A percentile compares a stretch with the other conserved stretches of the same genome.
Conservation (phyloP, 2,888 invertebrate species). For the Nemurella pictetii region DNA sequence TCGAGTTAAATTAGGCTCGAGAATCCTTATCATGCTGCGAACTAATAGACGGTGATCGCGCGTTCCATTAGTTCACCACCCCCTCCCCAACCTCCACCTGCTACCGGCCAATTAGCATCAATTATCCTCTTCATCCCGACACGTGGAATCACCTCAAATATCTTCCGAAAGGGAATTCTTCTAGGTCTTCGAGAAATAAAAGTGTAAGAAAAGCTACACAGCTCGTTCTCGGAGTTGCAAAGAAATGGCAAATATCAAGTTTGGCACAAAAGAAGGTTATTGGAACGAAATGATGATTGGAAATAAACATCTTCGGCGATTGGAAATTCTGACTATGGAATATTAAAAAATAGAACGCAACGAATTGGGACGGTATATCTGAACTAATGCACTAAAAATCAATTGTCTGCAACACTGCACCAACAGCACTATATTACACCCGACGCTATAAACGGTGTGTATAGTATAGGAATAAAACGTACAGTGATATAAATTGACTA, state of each 20-base stretch:
- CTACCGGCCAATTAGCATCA: background rate
- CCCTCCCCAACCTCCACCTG: background rate
- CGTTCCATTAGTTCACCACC: background rate
- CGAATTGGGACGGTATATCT: no score
- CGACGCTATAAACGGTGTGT: background rate
- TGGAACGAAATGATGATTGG: no score
- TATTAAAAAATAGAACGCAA: no score
- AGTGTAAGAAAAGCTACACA: background rate
- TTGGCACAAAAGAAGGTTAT: background rate
- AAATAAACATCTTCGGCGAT: background rate
- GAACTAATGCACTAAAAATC: background rate
- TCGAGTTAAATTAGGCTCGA: background rate
- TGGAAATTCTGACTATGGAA: background rate
- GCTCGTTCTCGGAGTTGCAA: background rate
- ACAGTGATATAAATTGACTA: background rate
- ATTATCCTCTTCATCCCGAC: background rate
- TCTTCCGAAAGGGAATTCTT: background rate
- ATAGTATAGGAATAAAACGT: background rate
- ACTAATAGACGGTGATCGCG: background rate
- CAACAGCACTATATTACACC: background rate
- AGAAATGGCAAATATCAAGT: background rate
- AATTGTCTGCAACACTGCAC: no score
- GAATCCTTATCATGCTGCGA: constrained; percentile 1
- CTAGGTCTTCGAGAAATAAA: background rate
- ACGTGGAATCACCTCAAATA: background rate